These are phyloP conservation scores for Eupleurogrammus muticus DNA, from an alignment of 2,797 vertebrate genomes.

Conservation along the genomic window DNA sequence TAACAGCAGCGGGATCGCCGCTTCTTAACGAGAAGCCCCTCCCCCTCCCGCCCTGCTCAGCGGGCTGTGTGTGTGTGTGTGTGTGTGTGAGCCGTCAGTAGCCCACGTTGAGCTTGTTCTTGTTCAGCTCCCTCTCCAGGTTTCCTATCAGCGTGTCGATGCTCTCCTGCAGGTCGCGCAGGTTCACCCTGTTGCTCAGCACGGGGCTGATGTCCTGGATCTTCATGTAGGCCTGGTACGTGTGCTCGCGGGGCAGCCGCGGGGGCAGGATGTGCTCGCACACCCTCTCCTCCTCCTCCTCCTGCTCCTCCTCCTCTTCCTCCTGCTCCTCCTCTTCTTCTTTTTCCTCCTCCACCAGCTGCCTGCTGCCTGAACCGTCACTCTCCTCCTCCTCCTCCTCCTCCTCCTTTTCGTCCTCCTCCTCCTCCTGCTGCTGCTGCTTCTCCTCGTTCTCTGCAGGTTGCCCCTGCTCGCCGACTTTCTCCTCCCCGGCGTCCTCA, in stretches of 20 bases:
- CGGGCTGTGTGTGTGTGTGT: constrained; percentile 5
- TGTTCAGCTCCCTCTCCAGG: constrained; percentile 96
- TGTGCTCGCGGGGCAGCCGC: constrained; percentile 80
- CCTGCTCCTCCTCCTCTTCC: constrained; percentile 65
- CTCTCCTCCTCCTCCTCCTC: constrained; percentile 43
- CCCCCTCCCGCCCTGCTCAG: no score
- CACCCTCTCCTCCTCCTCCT: constrained; percentile 64
- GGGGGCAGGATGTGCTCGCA: constrained; percentile 63
- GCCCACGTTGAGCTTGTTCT: constrained; percentile 93
- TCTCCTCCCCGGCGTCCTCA: constrained; percentile 80
- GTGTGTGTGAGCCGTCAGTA: constrained; percentile 73
- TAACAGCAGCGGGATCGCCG: no score
- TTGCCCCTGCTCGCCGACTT: constrained; percentile 45
- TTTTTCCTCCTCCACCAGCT: constrained; percentile 29
- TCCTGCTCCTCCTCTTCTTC: constrained; percentile 47
- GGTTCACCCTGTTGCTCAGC: constrained; percentile 89
- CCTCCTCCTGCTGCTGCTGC: constrained; percentile 38
- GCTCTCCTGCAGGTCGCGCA: constrained; percentile 97
- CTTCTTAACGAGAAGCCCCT: no score
- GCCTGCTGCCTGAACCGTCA: neutral
- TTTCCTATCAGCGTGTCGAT: constrained; percentile 97
- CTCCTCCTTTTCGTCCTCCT: constrained; percentile 32
- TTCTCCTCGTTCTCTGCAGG: constrained; percentile 32
- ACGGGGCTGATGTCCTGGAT: constrained; percentile 90
- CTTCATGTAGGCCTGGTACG: constrained; percentile 91